A percentile compares a stretch with the other conserved stretches of the same genome.
phyloP scores from a whole-genome alignment of 2,113 vertebrate species.

The Madoqua kirkii region DNA sequence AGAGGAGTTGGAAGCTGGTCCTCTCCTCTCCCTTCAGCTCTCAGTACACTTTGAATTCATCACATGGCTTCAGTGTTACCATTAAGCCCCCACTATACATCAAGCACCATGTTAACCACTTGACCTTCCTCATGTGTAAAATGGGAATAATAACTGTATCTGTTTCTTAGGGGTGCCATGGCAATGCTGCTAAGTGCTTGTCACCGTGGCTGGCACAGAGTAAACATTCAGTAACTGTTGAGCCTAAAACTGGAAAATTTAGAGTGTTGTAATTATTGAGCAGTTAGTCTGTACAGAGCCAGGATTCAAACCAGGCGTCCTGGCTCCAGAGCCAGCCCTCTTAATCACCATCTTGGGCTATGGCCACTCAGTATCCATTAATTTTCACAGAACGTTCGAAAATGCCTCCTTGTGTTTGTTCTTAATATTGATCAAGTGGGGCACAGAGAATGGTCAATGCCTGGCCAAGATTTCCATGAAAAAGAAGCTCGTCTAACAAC shows the following conservation, averaged over 20 bases:
- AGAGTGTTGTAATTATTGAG: slow-evolving; percentile 45
- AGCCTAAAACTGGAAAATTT: slow-evolving; percentile 12
- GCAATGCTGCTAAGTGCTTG: neutral
- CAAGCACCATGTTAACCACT: neutral
- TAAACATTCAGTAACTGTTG: slow-evolving; percentile 32
- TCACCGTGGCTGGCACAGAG: neutral
- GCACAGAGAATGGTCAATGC: neutral
- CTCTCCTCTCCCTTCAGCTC: neutral
- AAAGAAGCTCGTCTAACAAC: neutral
- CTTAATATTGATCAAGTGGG: slow-evolving; percentile 63
- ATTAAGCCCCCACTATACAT: neutral
- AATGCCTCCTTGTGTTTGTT: slow-evolving; percentile 34
- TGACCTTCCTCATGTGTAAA: neutral
- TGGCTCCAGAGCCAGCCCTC: slow-evolving; percentile 37
- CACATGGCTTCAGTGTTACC: neutral
- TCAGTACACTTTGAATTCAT: neutral
- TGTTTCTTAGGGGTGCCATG: neutral
- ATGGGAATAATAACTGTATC: neutral
- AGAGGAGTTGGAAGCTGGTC: neutral
- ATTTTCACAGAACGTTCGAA: slow-evolving; percentile 62
- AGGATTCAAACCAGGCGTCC: slow-evolving; percentile 48
- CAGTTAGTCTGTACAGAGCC: slow-evolving; percentile 30
- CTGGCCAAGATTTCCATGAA: slow-evolving; percentile 30
- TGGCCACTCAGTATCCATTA: slow-evolving; percentile 62
- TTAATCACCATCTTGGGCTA: slow-evolving; percentile 59